These are phyloP conservation scores for Apis florea DNA, from an alignment of 1,140 invertebrate species.

Conservation along the genomic window DNA sequence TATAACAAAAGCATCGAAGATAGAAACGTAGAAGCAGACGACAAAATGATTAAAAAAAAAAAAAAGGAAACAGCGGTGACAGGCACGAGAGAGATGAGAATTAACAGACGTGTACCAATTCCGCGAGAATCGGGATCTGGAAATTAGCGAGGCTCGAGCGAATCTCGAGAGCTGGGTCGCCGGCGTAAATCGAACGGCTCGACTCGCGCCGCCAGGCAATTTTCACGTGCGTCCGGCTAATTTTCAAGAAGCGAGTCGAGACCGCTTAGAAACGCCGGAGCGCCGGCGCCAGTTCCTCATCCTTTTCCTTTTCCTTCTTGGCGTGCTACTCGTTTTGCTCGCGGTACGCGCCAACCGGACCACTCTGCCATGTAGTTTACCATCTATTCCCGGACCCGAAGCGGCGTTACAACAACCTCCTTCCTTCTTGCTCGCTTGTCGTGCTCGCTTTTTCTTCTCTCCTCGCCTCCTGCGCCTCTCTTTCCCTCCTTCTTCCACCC, in stretches of 20 bases:
- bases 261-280: constrained; percentile 63
- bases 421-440: constrained; percentile 48
- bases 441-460: constrained; percentile 34
- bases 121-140: constrained; percentile 39
- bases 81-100: constrained; percentile 31
- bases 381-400: constrained; percentile 50
- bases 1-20: neutral
- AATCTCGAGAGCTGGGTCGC: constrained; percentile 38
- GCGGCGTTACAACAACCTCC: constrained; percentile 45
- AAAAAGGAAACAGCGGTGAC: too few relatives aligned
- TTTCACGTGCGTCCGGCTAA: constrained; percentile 67
- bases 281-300: constrained; percentile 64
- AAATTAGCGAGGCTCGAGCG: constrained; percentile 31
- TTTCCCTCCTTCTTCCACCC: constrained; percentile 16
- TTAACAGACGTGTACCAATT: constrained; percentile 37
- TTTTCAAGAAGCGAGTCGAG: constrained; percentile 57
- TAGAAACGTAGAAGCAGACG: neutral
- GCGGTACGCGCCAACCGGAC: constrained; percentile 27
- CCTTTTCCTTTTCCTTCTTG: constrained; percentile 58
- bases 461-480: constrained; percentile 9
- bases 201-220: constrained; percentile 55
- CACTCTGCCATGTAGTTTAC: constrained; percentile 36
- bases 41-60: neutral
- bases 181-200: constrained; percentile 36
- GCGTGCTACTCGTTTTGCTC: constrained; percentile 47